These are phyloP conservation scores for Falco novaeseelandiae DNA, from an alignment of 2,797 vertebrate genomes.

Conservation along the genomic window DNA sequence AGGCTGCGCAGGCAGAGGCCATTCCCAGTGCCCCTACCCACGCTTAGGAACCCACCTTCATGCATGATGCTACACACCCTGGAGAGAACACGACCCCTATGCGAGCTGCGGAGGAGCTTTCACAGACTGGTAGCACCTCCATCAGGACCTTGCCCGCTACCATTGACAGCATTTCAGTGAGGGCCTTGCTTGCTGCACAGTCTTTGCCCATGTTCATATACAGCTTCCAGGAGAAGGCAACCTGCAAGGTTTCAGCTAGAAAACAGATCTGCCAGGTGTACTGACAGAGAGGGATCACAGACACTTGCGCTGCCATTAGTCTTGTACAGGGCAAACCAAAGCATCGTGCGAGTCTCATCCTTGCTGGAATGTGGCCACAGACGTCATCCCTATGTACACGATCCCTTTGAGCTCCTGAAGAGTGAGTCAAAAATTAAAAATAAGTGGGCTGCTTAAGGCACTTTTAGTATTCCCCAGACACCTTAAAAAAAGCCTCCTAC, in stretches of 20 bases:
- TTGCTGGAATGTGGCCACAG: background rate
- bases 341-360: rapidly evolving
- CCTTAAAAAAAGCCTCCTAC: background rate
- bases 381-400: rapidly evolving
- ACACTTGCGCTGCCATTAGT: background rate
- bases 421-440: background rate
- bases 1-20: rapidly evolving
- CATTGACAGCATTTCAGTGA: rapidly evolving
- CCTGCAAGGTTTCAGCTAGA: rapidly evolving
- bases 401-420: background rate
- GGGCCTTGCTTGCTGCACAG: rapidly evolving
- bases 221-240: background rate
- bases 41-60: background rate
- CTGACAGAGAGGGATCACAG: background rate
- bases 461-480: background rate
- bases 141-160: background rate
- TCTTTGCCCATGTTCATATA: rapidly evolving
- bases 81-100: background rate
- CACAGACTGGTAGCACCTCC: background rate
- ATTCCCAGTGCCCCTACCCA: no score
- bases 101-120: background rate
- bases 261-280: rapidly evolving
- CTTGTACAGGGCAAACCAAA: rapidly evolving
- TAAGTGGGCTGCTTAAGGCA: background rate
- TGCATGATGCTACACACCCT: rapidly evolving